These are phyloP conservation scores for Rhynchophorus ferrugineus DNA, from an alignment of 1,140 invertebrate species.

Conservation along the genomic window DNA sequence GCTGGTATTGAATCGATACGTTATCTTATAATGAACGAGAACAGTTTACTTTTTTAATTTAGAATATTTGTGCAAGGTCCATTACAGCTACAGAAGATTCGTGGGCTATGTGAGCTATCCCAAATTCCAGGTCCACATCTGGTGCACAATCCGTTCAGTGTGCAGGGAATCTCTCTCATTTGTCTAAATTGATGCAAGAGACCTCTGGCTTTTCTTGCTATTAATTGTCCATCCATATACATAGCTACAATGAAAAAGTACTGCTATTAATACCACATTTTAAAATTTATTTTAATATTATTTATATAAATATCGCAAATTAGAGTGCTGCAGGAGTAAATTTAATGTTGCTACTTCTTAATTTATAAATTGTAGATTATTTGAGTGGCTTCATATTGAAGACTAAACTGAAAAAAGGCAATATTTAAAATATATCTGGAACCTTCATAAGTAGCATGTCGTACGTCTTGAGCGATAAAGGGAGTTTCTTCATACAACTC, in stretches of 20 bases:
- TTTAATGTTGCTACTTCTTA: background rate
- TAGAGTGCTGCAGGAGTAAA: too few relatives aligned
- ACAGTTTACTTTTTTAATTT: background rate
- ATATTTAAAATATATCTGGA: too few relatives aligned
- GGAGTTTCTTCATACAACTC: too few relatives aligned
- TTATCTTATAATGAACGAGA: too few relatives aligned
- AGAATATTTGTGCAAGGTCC: slow-evolving; percentile 17
- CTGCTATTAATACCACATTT: too few relatives aligned
- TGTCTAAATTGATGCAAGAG: slow-evolving; percentile 83
- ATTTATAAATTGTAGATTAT: background rate
- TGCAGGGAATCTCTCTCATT: slow-evolving; percentile 78
- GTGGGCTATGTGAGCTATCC: slow-evolving; percentile 80
- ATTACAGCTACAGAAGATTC: slow-evolving; percentile 52
- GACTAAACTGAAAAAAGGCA: too few relatives aligned
- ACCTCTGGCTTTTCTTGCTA: slow-evolving; percentile 85
- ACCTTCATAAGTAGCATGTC: too few relatives aligned
- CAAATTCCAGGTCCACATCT: slow-evolving; percentile 86
- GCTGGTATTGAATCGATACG: too few relatives aligned
- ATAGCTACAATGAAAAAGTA: slow-evolving; percentile 62
- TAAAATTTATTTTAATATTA: too few relatives aligned
- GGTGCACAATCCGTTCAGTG: slow-evolving; percentile 76
- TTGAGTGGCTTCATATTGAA: background rate
- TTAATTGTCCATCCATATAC: slow-evolving; percentile 91
- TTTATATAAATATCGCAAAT: slow-evolving; percentile 1
- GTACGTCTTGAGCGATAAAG: too few relatives aligned